Conservation (phyloP, 1,140 invertebrate genomes). For the Drosophila prosaltans region DNA sequence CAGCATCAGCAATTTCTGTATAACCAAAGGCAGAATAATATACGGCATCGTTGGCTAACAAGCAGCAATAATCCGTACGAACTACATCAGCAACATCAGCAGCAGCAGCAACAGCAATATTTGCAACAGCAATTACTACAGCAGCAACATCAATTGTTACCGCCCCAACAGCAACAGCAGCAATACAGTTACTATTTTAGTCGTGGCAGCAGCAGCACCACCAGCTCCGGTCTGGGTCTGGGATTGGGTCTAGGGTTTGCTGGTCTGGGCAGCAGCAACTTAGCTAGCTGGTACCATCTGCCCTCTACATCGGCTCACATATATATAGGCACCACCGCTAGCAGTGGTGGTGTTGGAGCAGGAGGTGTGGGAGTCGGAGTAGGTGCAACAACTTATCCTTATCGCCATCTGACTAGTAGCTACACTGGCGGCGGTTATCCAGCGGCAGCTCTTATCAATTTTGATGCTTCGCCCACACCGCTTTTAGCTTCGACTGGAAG, state of each 20-base stretch:
- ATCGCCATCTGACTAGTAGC: constrained; percentile 48
- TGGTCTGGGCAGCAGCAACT: constrained; percentile 70
- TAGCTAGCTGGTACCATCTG: constrained; percentile 72
- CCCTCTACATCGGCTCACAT: constrained; percentile 74
- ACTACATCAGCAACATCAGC: constrained; percentile 39
- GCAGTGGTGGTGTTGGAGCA: constrained; percentile 22
- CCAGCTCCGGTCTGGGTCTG: constrained; percentile 55
- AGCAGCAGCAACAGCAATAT: constrained; percentile 44
- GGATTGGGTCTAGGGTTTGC: constrained; percentile 67
- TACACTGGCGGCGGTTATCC: constrained; percentile 71
- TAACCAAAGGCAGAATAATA: constrained; percentile 57
- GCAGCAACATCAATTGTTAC: constrained; percentile 55
- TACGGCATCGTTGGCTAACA: constrained; percentile 63
- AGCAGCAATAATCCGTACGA: constrained; percentile 42
- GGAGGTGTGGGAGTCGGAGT: constrained; percentile 12
- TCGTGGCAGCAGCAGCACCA: constrained; percentile 49
- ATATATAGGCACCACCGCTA: constrained; percentile 69
- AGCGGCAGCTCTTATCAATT: constrained; percentile 70
- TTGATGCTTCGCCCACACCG: constrained; percentile 71
- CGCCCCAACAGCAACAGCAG: constrained; percentile 52
- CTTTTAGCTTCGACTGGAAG: constrained; percentile 63
- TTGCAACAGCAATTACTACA: constrained; percentile 37
- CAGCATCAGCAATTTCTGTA: constrained; percentile 55
- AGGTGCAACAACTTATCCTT: constrained; percentile 43
- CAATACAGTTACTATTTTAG: constrained; percentile 55